Base-by-base conservation (phyloP, 35 echinoderm and acorn worm genomes). In the Antedon bifida region DNA sequence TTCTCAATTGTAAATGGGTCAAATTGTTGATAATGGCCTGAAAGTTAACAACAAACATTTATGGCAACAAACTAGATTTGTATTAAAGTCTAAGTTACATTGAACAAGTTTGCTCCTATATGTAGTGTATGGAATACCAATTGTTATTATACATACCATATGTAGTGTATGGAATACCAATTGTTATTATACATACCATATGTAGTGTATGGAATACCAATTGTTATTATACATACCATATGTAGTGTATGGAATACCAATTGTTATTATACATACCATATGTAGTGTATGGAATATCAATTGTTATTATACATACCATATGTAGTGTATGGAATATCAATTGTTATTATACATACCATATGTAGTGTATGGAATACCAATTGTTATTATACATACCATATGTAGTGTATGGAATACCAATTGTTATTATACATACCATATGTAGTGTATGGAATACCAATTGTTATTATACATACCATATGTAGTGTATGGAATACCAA, bases 1-100 rank as follows among this genome's bases (percentile, higher is more conserved):
- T 99, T 99, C 85, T 99, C 95, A 74, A 99, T 82, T n/a, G 82
- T 44, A 55, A 99, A 90, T 13, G 90, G 87, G 83, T 99, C 88
- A 87, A 99, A 99, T 5, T 78, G 23, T 34, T 83, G 74, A 0
- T 77, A 77, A 42, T 89, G 95, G 84, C 78, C 95, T 99, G 51
- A 0, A 87, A 77, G 38, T 28, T 32, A 87, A 82, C 16, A 9
- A 12, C 23, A 78, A 34, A 14, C 3, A n/a, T n/a, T n/a, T n/a
- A n/a, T n/a, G n/a, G n/a, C n/a, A n/a, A n/a, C n/a, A 30, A 76
- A 76, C 74, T 9, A 30, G 26, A n/a, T n/a, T n/a, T n/a, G n/a
- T n/a, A n/a, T n/a, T n/a, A n/a, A n/a, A n/a, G n/a, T n/a, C n/a
- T n/a, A n/a, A n/a, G n/a, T n/a, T n/a, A n/a, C n/a, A n/a, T n/a